Conservation (phyloP, 2,888 invertebrate species). For the Platycnemis pennipes region DNA sequence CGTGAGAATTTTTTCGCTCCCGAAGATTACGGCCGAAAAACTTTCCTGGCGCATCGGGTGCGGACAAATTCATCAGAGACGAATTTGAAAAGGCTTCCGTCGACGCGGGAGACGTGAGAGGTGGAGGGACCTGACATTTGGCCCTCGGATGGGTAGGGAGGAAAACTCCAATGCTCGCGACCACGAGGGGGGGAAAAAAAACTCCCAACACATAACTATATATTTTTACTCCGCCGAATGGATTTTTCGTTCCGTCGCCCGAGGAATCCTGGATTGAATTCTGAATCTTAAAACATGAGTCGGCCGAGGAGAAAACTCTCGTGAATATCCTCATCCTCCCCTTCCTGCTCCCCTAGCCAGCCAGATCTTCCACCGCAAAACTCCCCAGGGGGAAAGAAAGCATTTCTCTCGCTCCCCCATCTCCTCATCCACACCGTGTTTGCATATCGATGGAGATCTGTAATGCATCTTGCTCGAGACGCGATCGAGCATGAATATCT, state of each 20-base stretch:
- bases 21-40: not conserved
- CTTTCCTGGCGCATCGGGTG: not conserved
- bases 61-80: not conserved
- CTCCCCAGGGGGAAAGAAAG: not conserved
- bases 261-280: not conserved
- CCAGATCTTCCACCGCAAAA: not conserved
- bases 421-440: not conserved
- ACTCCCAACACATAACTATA: not conserved
- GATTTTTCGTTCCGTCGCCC: constrained; percentile 1
- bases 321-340: not conserved
- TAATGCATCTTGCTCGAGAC: not conserved
- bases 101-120: not conserved
- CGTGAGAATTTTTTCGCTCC: not conserved
- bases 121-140: not conserved
- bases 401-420: not conserved
- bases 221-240: not conserved
- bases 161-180: no score
- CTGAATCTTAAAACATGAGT: constrained; percentile 26
- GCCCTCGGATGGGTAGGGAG: no score
- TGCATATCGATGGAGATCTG: not conserved
- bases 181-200: not conserved
- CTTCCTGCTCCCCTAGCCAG: not conserved
- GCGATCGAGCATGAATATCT: not conserved
- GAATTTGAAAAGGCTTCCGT: not conserved
- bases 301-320: not conserved